Base-by-base conservation (phyloP, 2,797 vertebrate species). In the Alcedo atthis region DNA sequence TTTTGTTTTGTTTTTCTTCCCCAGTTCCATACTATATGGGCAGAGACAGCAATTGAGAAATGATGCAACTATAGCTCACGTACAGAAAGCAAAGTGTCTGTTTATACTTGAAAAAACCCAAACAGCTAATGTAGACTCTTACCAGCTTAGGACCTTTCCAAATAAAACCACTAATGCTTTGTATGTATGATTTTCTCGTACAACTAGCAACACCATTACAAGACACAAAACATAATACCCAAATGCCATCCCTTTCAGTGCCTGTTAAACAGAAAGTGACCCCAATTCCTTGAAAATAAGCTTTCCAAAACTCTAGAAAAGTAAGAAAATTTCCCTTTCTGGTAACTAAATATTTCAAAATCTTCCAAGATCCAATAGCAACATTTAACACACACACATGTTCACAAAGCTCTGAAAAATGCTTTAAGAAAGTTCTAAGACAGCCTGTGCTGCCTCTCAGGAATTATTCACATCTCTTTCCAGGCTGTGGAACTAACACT, bases 301-400 rank as follows among this genome's bases (percentile, higher is more conserved):
- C 64, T 81, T 90, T 87, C 83, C 74, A 89, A 63, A 92, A 81
- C 86, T 78, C 49, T 57, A 66, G 53, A 87, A 90, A 59, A 45
- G 78, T 35, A 89, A 42, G 59, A 69, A 87, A 81, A 90, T 80
- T 87, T 87, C 83, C 81, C 75, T 78, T 93, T 86, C 51, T 80
- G 40, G 58, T 87, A 92, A 81, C 79, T 69, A 81, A 74, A 91
- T 77, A 64, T 62, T 92, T 93, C 85, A 74, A 89, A 92, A 79
- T 87, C 90, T 83, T 94, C 66, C 90, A 92, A 73, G 88, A 91
- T 93, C 75, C 92, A 94, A 61, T 32, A 85, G 89, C 89, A 94
- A 91, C 81, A 89, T 78, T 89, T 55, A 92, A 88, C 64, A 48
- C 32, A 57, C 45, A 48, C 32, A 67, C 21, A 82, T 37, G 74